phyloP scores from a whole-genome alignment of 2,113 vertebrate species.

The Labeo catla region DNA sequence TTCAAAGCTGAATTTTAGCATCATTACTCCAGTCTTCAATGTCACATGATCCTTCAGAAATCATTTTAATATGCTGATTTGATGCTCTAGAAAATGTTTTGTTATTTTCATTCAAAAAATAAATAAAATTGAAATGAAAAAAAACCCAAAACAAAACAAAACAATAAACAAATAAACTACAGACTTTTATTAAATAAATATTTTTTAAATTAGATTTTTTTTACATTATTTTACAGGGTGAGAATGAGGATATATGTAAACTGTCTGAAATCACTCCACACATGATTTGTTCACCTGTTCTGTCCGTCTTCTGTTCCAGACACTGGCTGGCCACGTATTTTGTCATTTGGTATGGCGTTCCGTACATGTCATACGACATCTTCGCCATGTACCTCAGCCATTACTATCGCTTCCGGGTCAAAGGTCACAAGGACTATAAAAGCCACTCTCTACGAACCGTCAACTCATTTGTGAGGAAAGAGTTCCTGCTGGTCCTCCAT shows the following conservation, averaged over 20 bases:
- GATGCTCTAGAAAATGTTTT: no score
- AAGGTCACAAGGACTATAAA: constrained; percentile 75
- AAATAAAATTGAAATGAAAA: no score
- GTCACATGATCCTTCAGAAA: neutral
- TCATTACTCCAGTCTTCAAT: neutral
- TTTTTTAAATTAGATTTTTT: no score
- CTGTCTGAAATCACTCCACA: neutral
- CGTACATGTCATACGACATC: constrained; percentile 96
- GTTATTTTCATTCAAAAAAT: no score
- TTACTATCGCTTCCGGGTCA: constrained; percentile 85
- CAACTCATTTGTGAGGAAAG: constrained; percentile 84
- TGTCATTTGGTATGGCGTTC: constrained; percentile 86
- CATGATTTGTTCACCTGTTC: constrained; percentile 1
- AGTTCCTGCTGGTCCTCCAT: constrained; percentile 91
- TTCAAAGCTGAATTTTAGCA: no score
- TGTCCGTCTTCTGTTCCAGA: constrained; percentile 69
- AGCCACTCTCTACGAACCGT: constrained; percentile 78
- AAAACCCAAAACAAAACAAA: no score
- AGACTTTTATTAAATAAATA: no score
- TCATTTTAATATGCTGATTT: neutral
- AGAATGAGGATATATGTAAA: neutral
- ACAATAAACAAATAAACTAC: no score
- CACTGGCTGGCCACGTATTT: constrained; percentile 93
- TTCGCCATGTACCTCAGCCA: constrained; percentile 96
- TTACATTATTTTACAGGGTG: no score